These are phyloP conservation scores for Ectemnius lituratus DNA, from an alignment of 2,888 invertebrate genomes.

Conservation along the genomic window DNA sequence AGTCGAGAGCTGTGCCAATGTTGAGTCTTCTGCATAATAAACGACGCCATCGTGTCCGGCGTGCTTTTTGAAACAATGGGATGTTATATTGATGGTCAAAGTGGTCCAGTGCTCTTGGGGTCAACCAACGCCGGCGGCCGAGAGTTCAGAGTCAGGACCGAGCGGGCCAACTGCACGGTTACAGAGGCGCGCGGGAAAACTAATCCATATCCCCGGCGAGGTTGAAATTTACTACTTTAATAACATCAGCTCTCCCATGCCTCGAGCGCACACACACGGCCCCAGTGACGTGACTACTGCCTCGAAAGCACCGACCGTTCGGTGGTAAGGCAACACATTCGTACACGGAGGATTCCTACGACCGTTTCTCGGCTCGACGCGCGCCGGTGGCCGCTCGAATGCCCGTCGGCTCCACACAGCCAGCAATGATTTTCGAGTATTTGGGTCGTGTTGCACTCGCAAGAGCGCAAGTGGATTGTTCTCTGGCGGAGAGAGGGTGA, in stretches of 20 bases:
- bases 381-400: too few relatives aligned
- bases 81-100: conserved; percentile 44
- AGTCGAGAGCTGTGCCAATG: not conserved
- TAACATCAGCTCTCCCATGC: conserved; percentile 55
- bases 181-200: conserved; percentile 47
- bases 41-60: not conserved
- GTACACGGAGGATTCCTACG: too few relatives aligned
- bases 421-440: conserved; percentile 62
- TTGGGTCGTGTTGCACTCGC: conserved; percentile 61
- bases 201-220: conserved; percentile 63
- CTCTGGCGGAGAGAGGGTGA: too few relatives aligned
- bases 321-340: too few relatives aligned
- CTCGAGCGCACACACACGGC: conserved; percentile 14
- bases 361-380: too few relatives aligned
- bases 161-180: conserved; percentile 18
- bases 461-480: conserved; percentile 40
- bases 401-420: conserved; percentile 37
- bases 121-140: not conserved
- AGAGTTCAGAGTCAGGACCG: conserved; percentile 3
- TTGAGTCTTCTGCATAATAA: not conserved
- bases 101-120: conserved; percentile 28
- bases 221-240: conserved; percentile 71
- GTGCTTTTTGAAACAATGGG: conserved; percentile 42
- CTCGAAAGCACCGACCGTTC: too few relatives aligned
- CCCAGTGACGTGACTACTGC: conserved; percentile 13